A percentile compares a stretch with the other conserved stretches of the same genome.
phyloP scores from a whole-genome alignment of 1,140 invertebrate species.

The Scylla paramamosain region DNA sequence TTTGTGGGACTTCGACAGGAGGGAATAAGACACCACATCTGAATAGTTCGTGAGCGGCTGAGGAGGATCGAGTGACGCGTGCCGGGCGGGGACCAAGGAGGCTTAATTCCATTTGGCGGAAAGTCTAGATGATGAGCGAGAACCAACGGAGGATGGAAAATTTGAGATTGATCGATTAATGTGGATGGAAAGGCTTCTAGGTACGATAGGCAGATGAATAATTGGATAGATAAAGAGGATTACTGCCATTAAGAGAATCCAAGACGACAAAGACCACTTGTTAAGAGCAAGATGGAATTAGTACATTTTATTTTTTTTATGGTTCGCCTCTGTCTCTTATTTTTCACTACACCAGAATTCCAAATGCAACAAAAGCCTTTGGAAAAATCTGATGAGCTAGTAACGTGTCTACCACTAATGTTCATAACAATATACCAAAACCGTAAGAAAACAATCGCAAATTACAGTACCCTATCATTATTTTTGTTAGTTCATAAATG shows the following conservation, averaged over 20 bases:
- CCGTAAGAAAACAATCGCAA: too few relatives aligned
- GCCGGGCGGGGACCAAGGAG: neutral
- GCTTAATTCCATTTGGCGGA: conserved; percentile 10
- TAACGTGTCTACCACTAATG: too few relatives aligned
- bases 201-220: neutral
- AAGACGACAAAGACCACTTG: too few relatives aligned
- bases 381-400: too few relatives aligned
- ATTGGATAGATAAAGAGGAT: neutral
- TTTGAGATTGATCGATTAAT: neutral
- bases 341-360: too few relatives aligned
- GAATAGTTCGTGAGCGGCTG: neutral
- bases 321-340: too few relatives aligned
- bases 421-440: too few relatives aligned
- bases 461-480: too few relatives aligned
- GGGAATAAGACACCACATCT: neutral
- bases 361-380: too few relatives aligned
- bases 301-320: too few relatives aligned
- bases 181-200: neutral
- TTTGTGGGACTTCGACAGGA: neutral
- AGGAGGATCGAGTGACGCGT: conserved; percentile 6
- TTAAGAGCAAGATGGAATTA: too few relatives aligned
- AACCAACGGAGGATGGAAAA: neutral
- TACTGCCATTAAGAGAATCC: neutral
- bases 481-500: too few relatives aligned
- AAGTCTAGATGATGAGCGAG: neutral